Percentiles rank a stretch among this genome's conserved stretches.
These are phyloP conservation scores for Mactromeris polynyma DNA, from an alignment of 2,888 invertebrate species.

Conservation along the genomic window DNA sequence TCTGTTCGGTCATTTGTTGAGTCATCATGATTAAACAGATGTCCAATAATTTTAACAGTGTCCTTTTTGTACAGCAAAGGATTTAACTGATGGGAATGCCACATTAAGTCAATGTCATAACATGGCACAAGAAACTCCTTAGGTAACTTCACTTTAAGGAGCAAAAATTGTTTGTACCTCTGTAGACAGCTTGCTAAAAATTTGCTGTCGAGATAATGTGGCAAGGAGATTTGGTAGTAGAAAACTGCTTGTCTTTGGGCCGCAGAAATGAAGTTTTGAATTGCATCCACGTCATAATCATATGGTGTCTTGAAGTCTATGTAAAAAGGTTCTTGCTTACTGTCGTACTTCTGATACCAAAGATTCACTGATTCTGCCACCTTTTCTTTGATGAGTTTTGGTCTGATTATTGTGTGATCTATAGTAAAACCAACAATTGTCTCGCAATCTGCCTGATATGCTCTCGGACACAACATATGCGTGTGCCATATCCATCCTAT, in stretches of 20 bases:
- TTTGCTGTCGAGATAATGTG: constrained; percentile 87
- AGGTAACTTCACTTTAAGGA: constrained; percentile 87
- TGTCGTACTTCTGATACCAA: constrained; percentile 16
- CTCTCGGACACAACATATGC: constrained; percentile 85
- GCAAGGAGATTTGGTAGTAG: constrained; percentile 88
- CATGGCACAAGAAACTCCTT: constrained; percentile 88
- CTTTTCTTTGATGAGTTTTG: background rate
- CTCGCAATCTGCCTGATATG: constrained; percentile 82
- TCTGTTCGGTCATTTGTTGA: constrained; percentile 87
- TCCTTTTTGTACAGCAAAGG: constrained; percentile 83
- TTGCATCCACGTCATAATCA: constrained; percentile 44
- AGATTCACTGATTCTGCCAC: constrained; percentile 66
- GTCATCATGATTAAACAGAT: constrained; percentile 88
- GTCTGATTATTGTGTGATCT: constrained; percentile 85
- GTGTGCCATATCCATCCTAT: constrained; percentile 88
- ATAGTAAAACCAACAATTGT: constrained; percentile 81
- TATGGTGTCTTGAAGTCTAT: constrained; percentile 35
- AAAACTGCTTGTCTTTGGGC: constrained; percentile 87
- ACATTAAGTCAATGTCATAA: constrained; percentile 88
- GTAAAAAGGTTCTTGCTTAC: constrained; percentile 5
- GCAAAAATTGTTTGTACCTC: constrained; percentile 87
- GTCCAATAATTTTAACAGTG: constrained; percentile 79
- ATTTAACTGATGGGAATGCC: constrained; percentile 88
- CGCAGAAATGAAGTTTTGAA: constrained; percentile 80
- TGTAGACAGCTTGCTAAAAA: constrained; percentile 86